A percentile compares a stretch with the other conserved stretches of the same genome.
phyloP scores from a whole-genome alignment of 2,888 invertebrate species.

The Odontothrips loti region DNA sequence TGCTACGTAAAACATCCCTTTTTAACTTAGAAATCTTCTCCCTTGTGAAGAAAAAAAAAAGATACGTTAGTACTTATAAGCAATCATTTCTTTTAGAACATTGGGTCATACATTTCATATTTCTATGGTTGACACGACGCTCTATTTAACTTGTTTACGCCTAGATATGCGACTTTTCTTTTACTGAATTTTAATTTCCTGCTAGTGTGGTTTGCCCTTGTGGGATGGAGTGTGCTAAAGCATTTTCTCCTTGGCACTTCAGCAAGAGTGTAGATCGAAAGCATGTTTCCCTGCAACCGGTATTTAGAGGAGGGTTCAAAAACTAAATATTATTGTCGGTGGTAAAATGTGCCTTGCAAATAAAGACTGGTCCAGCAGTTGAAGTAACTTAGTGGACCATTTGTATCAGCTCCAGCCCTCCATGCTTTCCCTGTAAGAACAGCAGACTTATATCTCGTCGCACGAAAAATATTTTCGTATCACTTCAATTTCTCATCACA shows the following conservation, averaged over 20 bases:
- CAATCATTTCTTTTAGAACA: too few species aligned
- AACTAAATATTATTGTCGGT: neutral
- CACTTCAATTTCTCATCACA: too few species aligned
- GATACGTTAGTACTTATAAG: too few species aligned
- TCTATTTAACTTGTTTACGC: too few species aligned
- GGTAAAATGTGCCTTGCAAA: neutral
- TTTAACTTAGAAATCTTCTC: too few species aligned
- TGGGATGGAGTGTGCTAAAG: neutral
- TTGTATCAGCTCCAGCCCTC: conserved; percentile 11
- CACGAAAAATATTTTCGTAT: neutral
- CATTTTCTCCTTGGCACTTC: neutral
- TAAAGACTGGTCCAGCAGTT: neutral
- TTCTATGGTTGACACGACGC: too few species aligned
- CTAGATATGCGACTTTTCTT: too few species aligned
- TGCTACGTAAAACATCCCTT: too few species aligned
- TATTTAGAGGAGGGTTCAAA: neutral
- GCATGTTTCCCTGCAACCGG: conserved; percentile 8
- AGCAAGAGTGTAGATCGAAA: neutral
- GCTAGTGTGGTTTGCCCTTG: too few species aligned
- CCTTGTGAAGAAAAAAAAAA: too few species aligned
- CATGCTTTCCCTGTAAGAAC: neutral
- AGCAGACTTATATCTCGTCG: neutral
- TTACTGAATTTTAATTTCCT: too few species aligned
- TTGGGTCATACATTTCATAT: too few species aligned
- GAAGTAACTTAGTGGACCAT: neutral